Evolutionary conservation across 64 coral and sea anemone genomes (phyloP).

Genomic region (Platygyra sinensis): DNA sequence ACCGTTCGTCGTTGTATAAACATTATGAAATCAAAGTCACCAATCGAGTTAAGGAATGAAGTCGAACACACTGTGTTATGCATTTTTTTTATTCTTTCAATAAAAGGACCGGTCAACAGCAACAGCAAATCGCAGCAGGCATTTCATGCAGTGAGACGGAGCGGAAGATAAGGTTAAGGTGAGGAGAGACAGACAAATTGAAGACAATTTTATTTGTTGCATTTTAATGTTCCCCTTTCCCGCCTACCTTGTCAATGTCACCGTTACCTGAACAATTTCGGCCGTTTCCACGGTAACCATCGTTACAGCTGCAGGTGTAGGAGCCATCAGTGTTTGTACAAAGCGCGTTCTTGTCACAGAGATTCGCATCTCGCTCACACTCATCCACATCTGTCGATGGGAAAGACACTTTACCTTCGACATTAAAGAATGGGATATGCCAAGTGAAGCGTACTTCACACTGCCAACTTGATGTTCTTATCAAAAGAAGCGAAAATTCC

Average conservation of each 20-base stretch:
- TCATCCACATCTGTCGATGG: background rate
- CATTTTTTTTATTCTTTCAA: too few species aligned
- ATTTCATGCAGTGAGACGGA: background rate
- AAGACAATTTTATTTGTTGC: background rate
- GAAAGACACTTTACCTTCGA: too few species aligned
- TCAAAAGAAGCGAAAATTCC: too few species aligned
- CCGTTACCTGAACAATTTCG: constrained; percentile 20
- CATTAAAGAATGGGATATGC: too few species aligned
- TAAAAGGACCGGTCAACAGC: background rate
- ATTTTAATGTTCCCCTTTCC: background rate
- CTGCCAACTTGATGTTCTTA: too few species aligned
- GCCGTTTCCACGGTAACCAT: background rate
- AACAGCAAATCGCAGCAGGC: background rate
- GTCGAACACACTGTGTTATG: too few species aligned
- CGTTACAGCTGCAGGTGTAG: background rate
- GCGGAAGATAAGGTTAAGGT: background rate
- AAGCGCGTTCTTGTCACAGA: background rate
- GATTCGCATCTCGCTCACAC: background rate
- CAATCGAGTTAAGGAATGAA: too few species aligned
- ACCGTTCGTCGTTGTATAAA: too few species aligned
- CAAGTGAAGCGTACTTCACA: too few species aligned
- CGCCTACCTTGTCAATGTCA: background rate
- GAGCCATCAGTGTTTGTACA: background rate
- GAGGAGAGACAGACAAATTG: background rate
- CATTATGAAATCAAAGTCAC: too few species aligned